Conservation (phyloP, 2,888 invertebrate genomes). For the Drosophila bunnanda region DNA sequence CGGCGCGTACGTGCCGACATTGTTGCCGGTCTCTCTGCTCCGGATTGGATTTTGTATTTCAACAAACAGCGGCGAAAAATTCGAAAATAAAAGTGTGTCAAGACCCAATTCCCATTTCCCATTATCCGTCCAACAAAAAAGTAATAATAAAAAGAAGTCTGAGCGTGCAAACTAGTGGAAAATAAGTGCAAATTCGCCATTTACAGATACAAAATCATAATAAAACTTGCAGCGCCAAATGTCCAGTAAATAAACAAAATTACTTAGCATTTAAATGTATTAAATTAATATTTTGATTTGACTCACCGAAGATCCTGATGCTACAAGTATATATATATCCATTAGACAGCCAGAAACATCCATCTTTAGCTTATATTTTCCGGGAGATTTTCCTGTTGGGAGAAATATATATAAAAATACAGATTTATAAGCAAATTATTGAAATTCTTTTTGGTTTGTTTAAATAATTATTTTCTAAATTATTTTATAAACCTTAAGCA, state of each 20-base stretch:
- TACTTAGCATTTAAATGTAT: not conserved
- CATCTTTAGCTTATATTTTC: too few species aligned
- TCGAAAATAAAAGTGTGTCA: slow-evolving; percentile 21
- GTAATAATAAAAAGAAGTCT: too few species aligned
- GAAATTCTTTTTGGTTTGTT: not conserved
- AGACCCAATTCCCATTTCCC: not conserved
- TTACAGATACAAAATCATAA: not conserved
- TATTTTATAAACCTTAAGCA: not conserved
- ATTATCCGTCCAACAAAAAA: not conserved
- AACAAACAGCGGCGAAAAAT: slow-evolving; percentile 1
- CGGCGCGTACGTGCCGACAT: slow-evolving; percentile 64
- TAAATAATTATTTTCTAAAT: not conserved
- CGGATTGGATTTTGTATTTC: slow-evolving; percentile 60
- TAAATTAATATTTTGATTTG: not conserved
- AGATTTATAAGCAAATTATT: too few species aligned
- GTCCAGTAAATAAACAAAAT: not conserved
- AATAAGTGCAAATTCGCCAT: slow-evolving; percentile 15
- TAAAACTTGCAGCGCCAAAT: not conserved
- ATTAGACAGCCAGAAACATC: too few species aligned
- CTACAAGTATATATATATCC: too few species aligned
- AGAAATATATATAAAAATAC: too few species aligned
- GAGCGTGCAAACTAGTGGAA: slow-evolving; percentile 2
- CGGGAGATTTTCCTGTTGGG: too few species aligned
- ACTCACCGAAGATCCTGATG: too few species aligned
- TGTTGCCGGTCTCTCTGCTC: slow-evolving; percentile 43